Percentiles rank a stretch among this genome's conserved stretches.
Evolutionary conservation across 2,888 invertebrate genomes (phyloP).

Genomic region (Caenorhabditis imperialis): DNA sequence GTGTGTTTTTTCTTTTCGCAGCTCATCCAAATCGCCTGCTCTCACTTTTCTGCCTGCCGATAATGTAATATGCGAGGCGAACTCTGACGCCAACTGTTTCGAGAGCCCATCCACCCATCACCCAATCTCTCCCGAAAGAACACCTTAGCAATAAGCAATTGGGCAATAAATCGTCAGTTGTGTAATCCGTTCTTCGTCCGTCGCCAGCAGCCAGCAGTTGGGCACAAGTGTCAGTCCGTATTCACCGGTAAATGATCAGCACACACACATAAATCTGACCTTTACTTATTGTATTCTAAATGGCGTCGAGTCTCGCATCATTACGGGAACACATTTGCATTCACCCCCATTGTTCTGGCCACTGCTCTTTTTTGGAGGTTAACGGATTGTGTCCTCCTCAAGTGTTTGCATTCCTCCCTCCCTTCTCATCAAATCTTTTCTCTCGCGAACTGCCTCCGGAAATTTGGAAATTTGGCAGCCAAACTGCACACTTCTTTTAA

Average conservation of each 20-base stretch:
- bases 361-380: constrained; percentile 49
- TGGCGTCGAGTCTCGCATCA: constrained; percentile 12
- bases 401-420: constrained; percentile 41
- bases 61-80: constrained; percentile 46
- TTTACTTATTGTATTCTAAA: constrained; percentile 49
- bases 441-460: constrained; percentile 40
- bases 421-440: constrained; percentile 29
- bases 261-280: constrained; percentile 28
- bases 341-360: constrained; percentile 31
- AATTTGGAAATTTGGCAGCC: constrained; percentile 37
- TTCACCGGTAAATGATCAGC: constrained; percentile 27
- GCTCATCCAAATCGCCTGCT: constrained; percentile 1
- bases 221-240: constrained; percentile 20
- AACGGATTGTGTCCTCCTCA: constrained; percentile 43
- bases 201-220: constrained; percentile 35
- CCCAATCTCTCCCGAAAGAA: constrained; percentile 48
- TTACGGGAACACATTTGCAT: constrained; percentile 47
- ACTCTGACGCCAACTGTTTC: constrained; percentile 48
- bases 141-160: constrained; percentile 59
- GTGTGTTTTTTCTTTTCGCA: constrained; percentile 11
- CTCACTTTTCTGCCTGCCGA: constrained; percentile 16
- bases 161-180: constrained; percentile 57
- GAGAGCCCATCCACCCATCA: constrained; percentile 23
- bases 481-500: not conserved
- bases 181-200: constrained; percentile 47